phyloP scores from a whole-genome alignment of 1,140 invertebrate species.

The Scaptomyza pallida region DNA sequence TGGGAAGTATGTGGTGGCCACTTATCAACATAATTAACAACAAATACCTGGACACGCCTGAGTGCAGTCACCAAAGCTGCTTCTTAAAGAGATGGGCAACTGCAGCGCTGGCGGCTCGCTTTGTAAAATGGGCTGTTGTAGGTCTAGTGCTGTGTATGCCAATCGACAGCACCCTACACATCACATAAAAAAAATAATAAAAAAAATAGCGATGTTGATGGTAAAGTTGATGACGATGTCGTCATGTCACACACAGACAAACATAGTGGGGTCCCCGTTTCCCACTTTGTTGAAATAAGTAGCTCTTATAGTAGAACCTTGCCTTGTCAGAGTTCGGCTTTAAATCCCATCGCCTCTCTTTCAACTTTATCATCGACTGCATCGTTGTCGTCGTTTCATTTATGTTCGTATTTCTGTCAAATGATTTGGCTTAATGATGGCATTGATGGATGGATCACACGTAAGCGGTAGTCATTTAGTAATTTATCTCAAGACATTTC shows the following conservation, averaged over 20 bases:
- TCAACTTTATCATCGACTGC: constrained; percentile 21
- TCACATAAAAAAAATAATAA: constrained; percentile 29
- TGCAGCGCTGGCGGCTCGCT: constrained; percentile 42
- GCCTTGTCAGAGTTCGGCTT: constrained; percentile 13
- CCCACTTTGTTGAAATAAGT: constrained; percentile 43
- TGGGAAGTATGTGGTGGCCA: constrained; percentile 75
- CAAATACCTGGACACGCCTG: constrained; percentile 80
- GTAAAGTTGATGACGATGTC: constrained; percentile 15
- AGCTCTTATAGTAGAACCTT: constrained; percentile 35
- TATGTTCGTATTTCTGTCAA: constrained; percentile 63
- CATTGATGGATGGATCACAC: constrained; percentile 82
- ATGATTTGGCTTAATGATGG: constrained; percentile 80
- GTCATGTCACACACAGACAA: constrained; percentile 38
- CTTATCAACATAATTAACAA: constrained; percentile 81
- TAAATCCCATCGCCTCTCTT: constrained; percentile 20
- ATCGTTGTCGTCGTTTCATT: constrained; percentile 33
- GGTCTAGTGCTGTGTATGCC: constrained; percentile 29
- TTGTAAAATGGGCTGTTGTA: constrained; percentile 24
- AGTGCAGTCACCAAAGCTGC: constrained; percentile 48
- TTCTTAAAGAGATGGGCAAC: constrained; percentile 4
- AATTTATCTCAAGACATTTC: constrained; percentile 78
- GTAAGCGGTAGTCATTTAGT: constrained; percentile 80
- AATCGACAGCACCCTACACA: constrained; percentile 63
- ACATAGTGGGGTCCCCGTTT: constrained; percentile 61
- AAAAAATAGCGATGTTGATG: constrained; percentile 30